A percentile compares a stretch with the other conserved stretches of the same genome.
phyloP scores from a whole-genome alignment of 1,140 invertebrate species.

The Monochamus saltuarius region DNA sequence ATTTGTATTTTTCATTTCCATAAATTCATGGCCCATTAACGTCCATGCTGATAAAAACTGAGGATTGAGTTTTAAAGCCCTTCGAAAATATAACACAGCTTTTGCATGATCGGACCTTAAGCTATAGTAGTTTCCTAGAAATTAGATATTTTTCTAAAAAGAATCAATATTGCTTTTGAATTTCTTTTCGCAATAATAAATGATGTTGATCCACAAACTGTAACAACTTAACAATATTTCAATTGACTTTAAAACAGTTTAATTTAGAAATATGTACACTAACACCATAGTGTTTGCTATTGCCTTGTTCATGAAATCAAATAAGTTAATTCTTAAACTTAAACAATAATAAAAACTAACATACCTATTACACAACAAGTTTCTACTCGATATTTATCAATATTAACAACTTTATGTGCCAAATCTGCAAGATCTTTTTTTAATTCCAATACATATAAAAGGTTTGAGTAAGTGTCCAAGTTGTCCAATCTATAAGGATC shows the following conservation, averaged over 20 bases:
- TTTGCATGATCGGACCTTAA: conserved; percentile 94
- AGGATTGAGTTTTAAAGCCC: conserved; percentile 92
- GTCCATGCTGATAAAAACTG: conserved; percentile 96
- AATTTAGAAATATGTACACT: too few relatives aligned
- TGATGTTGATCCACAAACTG: too few relatives aligned
- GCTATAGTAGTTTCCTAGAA: conserved; percentile 95
- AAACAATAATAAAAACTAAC: conserved; percentile 16
- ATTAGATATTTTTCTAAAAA: conserved; percentile 24
- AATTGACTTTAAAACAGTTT: too few relatives aligned
- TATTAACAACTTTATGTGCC: conserved; percentile 89
- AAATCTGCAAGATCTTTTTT: conserved; percentile 89
- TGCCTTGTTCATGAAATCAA: too few relatives aligned
- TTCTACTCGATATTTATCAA: conserved; percentile 96
- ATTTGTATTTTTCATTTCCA: conserved; percentile 98
- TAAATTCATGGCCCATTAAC: conserved; percentile 97
- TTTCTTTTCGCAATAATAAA: too few relatives aligned
- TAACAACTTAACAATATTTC: too few relatives aligned
- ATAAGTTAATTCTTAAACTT: too few relatives aligned
- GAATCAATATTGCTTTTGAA: neutral
- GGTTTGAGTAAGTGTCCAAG: conserved; percentile 96
- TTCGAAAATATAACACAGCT: conserved; percentile 93
- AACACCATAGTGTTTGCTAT: too few relatives aligned
- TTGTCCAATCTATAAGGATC: conserved; percentile 95
- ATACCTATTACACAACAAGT: conserved; percentile 97
- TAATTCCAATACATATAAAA: conserved; percentile 92